Evolutionary conservation across 2,797 vertebrate species (phyloP).

Genomic region (Sebastes matsubarae): DNA sequence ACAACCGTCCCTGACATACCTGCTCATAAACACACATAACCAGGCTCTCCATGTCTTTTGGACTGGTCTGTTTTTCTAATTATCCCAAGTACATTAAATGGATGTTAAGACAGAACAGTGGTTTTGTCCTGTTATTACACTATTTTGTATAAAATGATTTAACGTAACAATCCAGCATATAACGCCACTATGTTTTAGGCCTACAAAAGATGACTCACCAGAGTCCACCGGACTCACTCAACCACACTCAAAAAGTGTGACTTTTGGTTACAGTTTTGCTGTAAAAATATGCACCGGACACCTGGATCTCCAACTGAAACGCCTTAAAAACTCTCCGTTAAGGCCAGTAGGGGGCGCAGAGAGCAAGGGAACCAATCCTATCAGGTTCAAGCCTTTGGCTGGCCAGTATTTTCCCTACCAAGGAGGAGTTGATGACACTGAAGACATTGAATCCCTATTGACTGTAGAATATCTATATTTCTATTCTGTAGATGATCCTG

Average conservation of each 20-base stretch:
- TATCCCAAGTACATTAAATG: not conserved
- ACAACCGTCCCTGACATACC: too few species aligned
- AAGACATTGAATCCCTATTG: not conserved
- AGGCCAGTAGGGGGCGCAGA: constrained; percentile 9
- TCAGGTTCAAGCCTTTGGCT: not conserved
- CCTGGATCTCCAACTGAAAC: not conserved
- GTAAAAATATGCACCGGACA: not conserved
- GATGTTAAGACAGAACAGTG: not conserved
- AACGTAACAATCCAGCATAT: not conserved
- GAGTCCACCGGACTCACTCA: too few species aligned
- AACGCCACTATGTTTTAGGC: not conserved
- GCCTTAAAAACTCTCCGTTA: not conserved
- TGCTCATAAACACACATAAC: not conserved
- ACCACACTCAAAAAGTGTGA: not conserved
- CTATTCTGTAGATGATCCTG: not conserved
- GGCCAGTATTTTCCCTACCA: not conserved
- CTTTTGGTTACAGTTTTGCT: not conserved
- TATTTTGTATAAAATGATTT: not conserved
- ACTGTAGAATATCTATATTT: not conserved
- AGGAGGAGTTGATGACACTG: not conserved
- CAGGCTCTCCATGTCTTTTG: not conserved
- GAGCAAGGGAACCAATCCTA: not conserved
- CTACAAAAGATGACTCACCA: not conserved
- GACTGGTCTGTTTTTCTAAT: not conserved
- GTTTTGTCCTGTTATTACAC: not conserved